These are phyloP conservation scores for Pygmarrhopalites habei DNA, from an alignment of 1,140 invertebrate species.

Conservation along the genomic window DNA sequence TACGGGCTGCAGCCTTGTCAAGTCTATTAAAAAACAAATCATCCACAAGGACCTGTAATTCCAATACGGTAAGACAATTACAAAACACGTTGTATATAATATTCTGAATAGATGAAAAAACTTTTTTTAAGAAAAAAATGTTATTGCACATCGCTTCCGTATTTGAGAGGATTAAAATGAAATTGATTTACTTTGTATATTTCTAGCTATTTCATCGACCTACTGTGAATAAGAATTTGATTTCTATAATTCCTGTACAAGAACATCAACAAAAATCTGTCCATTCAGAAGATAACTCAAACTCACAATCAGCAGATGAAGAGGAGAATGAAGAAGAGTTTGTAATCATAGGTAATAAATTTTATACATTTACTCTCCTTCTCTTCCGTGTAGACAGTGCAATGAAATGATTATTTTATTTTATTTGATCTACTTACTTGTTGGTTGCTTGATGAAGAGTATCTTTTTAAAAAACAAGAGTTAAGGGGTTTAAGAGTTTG, in stretches of 20 bases:
- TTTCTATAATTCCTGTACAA: slow-evolving; percentile 9
- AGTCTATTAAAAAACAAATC: slow-evolving; percentile 11
- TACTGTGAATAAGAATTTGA: slow-evolving; percentile 6
- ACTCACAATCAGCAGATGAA: too few species aligned
- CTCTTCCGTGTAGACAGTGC: too few species aligned
- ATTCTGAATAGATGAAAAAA: not conserved
- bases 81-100: too few species aligned
- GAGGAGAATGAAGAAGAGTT: slow-evolving; percentile 1
- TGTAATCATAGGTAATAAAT: slow-evolving; percentile 6
- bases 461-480: too few species aligned
- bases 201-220: slow-evolving; percentile 12
- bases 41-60: slow-evolving; percentile 6
- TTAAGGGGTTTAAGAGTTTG: too few species aligned
- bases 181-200: too few species aligned
- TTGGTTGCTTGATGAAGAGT: not conserved
- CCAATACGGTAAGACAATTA: slow-evolving; percentile 13
- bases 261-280: not conserved
- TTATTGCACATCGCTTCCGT: too few species aligned
- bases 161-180: too few species aligned
- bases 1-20: slow-evolving; percentile 4
- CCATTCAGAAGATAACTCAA: not conserved
- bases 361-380: too few species aligned
- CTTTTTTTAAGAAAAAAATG: not conserved
- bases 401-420: too few species aligned
- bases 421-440: not conserved